Evolutionary conservation across 2,113 vertebrate species (phyloP), one percentile per base, ranked within the genome.

Genomic region (Pangasianodon hypophthalmus): DNA sequence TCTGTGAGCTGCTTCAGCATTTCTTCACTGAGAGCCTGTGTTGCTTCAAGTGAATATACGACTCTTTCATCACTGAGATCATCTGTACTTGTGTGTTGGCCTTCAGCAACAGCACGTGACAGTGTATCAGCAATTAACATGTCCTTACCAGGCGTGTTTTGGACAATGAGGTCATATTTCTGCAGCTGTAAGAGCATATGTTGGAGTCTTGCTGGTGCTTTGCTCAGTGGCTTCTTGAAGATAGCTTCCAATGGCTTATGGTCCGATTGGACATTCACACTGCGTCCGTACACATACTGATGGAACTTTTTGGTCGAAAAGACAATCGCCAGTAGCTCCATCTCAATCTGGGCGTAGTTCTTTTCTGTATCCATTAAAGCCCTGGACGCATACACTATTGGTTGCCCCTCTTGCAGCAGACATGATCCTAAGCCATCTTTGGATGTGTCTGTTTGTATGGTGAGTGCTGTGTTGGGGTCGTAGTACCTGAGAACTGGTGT

Each of bases 281-380:
- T 52, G 13, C 2, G 1, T 11, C 50, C 50, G 13, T 52, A 52
- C 10, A 13, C 11, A 11, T 13, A 52, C 13, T 52, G 50, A 52
- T 13, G 50, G 50, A 52, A 52, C 13, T 52, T 52, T 54, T 85
- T 87, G 71, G 81, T 13, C 37, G 87, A 48, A 14, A 87, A 92
- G 2, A 80, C 60, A n/a, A 91, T 90, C 0, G 86, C 81, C n/a
- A 90, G 29, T 3, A 91, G 81, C 80, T 82, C 80, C n/a, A 32
- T 91, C 52, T 91, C 75, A 67, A 86, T 88, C 81, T 86, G 88
- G 67, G 85, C 60, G 85, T 90, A 86, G 1, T 85, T 88, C 32
- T 71, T 60, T 29, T 84, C 83, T 14, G 62, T 29, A 0, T 87
- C 75, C 3, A 71, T 64, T 48, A 81, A 64, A 32, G 84, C 69